Evolutionary conservation across 2,797 vertebrate species (phyloP).

Genomic region (Malacoctenus gilli): DNA sequence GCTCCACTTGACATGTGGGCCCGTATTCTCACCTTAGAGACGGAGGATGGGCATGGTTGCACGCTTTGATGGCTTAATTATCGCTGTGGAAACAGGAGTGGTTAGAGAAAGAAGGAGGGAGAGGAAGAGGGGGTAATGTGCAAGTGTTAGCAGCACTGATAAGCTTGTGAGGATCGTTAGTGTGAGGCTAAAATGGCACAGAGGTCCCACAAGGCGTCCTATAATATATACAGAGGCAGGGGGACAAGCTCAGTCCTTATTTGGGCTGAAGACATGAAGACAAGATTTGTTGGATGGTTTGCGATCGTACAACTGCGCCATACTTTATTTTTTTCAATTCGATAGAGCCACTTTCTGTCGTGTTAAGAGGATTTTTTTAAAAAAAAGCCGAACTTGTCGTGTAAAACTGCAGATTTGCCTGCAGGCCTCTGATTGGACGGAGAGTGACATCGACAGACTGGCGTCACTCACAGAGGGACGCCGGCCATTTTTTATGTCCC

Average conservation of each 20-base stretch:
- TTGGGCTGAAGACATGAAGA: slow-evolving; percentile 43
- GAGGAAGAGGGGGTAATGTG: slow-evolving; percentile 53
- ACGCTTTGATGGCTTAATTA: slow-evolving; percentile 84
- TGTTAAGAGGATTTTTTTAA: too few species aligned
- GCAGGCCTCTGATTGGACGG: too few species aligned
- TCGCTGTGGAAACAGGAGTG: slow-evolving; percentile 77
- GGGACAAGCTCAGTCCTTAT: slow-evolving; percentile 43
- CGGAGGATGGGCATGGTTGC: slow-evolving; percentile 75
- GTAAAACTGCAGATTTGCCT: too few species aligned
- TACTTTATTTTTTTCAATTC: too few species aligned
- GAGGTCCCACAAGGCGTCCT: slow-evolving; percentile 60
- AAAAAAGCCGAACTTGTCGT: too few species aligned
- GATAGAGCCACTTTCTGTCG: too few species aligned
- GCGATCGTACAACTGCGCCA: slow-evolving; percentile 18
- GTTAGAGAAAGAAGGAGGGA: slow-evolving; percentile 31
- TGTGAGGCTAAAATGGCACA: slow-evolving; percentile 65
- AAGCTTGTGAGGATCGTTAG: slow-evolving; percentile 72
- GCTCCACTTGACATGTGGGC: slow-evolving; percentile 77
- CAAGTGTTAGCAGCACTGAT: slow-evolving; percentile 63
- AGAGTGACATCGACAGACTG: too few species aligned
- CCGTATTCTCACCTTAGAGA: slow-evolving; percentile 80
- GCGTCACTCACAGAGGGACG: too few species aligned
- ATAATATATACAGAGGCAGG: slow-evolving; percentile 51
- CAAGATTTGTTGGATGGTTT: slow-evolving; percentile 10
- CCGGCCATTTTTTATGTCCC: too few species aligned